Conservation (phyloP, 2,888 invertebrate species). For the Microchrysa polita region DNA sequence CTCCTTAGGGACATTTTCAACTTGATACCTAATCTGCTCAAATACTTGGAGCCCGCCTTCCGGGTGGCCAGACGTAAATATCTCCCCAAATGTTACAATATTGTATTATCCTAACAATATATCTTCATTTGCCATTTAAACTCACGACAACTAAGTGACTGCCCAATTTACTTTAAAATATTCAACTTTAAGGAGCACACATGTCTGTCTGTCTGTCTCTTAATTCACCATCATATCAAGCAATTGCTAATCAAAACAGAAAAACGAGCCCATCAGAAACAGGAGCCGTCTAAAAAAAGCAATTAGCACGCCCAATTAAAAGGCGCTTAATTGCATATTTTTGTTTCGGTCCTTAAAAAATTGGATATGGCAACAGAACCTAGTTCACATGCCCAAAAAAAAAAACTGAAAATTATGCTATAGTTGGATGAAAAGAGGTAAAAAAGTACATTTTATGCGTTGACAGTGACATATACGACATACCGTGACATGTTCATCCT, state of each 20-base stretch:
- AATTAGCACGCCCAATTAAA: constrained; percentile 45
- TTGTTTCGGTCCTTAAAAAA: constrained; percentile 6
- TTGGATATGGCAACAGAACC: background rate
- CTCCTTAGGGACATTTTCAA: too few species aligned
- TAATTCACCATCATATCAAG: background rate
- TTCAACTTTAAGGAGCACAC: background rate
- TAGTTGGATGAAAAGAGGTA: background rate
- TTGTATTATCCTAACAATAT: too few species aligned
- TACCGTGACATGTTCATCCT: constrained; percentile 43
- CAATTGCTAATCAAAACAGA: background rate
- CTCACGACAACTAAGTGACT: background rate
- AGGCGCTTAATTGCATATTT: constrained; percentile 45
- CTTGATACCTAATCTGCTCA: too few species aligned
- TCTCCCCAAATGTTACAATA: too few species aligned
- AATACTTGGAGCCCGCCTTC: too few species aligned
- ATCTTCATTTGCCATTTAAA: too few species aligned
- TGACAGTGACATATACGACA: constrained; percentile 44
- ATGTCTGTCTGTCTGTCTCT: background rate
- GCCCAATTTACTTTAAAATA: background rate
- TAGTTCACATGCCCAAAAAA: background rate
- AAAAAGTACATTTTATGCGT: constrained; percentile 6
- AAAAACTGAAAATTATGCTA: constrained; percentile 1
- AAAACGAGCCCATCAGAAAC: background rate
- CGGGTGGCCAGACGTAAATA: too few species aligned
- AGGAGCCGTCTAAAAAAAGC: constrained; percentile 38